Evolutionary conservation across 2,797 vertebrate species (phyloP).

Genomic region (Channa striata): DNA sequence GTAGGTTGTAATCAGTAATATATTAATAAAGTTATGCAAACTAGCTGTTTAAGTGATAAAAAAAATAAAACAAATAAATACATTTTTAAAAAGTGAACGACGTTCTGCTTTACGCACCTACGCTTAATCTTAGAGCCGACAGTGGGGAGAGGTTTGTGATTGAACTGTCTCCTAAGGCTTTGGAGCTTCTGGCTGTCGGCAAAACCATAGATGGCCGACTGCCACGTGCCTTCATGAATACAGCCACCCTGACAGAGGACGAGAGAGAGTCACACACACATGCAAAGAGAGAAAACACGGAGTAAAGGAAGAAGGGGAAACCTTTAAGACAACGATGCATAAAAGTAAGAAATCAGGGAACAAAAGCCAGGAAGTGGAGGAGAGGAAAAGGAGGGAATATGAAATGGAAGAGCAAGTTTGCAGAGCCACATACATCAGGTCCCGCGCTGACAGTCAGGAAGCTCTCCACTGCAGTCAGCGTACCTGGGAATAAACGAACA

Average conservation of each 20-base stretch:
- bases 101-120: slow-evolving; percentile 85
- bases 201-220: slow-evolving; percentile 92
- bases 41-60: background rate
- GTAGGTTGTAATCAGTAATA: background rate
- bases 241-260: slow-evolving; percentile 82
- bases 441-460: slow-evolving; percentile 89
- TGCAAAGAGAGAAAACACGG: background rate
- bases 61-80: too few species aligned
- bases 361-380: background rate
- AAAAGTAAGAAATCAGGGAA: background rate
- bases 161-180: slow-evolving; percentile 88
- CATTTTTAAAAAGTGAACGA: too few species aligned
- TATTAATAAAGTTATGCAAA: background rate
- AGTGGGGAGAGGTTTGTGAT: slow-evolving; percentile 88
- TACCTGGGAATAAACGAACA: slow-evolving; percentile 82
- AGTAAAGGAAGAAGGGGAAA: background rate
- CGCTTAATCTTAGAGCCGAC: slow-evolving; percentile 90
- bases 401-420: background rate
- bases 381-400: too few species aligned
- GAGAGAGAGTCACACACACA: background rate
- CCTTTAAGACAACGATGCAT: background rate
- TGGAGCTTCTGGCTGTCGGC: slow-evolving; percentile 85
- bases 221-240: slow-evolving; percentile 95
- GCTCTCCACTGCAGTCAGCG: slow-evolving; percentile 93
- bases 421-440: slow-evolving; percentile 84